Evolutionary conservation across 2,113 vertebrate genomes (phyloP).

Genomic region (Hippocampus abdominalis): DNA sequence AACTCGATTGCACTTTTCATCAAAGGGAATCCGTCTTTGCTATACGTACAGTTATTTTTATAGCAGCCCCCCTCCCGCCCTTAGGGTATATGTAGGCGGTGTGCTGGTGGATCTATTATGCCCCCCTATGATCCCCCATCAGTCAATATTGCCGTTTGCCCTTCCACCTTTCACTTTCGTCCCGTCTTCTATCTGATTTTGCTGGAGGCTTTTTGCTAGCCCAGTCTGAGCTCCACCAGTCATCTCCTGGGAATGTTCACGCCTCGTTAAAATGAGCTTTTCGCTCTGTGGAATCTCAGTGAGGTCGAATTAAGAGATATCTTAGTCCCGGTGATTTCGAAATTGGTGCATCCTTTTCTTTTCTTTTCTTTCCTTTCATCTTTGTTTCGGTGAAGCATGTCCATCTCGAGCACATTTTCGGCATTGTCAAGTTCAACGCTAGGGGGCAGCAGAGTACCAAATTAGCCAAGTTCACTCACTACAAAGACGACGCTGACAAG

Average conservation of each 20-base stretch:
- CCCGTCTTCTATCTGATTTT: slow-evolving; percentile 4
- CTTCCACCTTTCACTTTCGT: slow-evolving; percentile 29
- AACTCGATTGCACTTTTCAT: neutral
- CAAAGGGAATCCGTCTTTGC: neutral
- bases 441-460: slow-evolving; percentile 57
- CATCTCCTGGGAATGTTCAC: neutral
- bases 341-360: neutral
- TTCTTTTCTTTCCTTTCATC: neutral
- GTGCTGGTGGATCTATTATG: slow-evolving; percentile 39
- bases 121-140: slow-evolving; percentile 21
- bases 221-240: neutral
- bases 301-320: neutral
- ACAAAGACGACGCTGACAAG: neutral
- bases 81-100: slow-evolving; percentile 20
- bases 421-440: slow-evolving; percentile 28
- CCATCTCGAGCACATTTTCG: neutral
- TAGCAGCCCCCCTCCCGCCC: neutral
- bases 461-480: neutral
- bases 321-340: neutral
- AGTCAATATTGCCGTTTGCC: slow-evolving; percentile 38
- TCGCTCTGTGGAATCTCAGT: neutral
- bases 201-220: slow-evolving; percentile 22
- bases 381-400: neutral
- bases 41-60: neutral
- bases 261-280: neutral